Evolutionary conservation across 2,888 invertebrate genomes (phyloP), one percentile per base, ranked within the genome.

Genomic region (Dicranocentrus wangi): DNA sequence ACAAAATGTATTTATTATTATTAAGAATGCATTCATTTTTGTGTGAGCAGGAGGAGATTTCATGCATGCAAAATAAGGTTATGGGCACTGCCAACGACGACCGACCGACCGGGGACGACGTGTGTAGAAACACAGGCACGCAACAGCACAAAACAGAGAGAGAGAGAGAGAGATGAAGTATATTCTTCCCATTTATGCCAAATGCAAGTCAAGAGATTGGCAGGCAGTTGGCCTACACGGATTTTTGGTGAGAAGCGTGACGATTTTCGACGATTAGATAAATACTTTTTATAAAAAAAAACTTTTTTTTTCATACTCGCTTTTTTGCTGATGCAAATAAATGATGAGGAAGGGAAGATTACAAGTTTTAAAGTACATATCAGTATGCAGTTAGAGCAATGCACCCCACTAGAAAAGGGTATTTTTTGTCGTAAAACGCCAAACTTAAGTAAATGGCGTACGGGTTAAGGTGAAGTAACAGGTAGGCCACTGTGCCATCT

Each of bases 401-500:
- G 47, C 47, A 47, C 47, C 15, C 5, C 32, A 32, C 32, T 3
- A 32, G 32, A 32, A 3, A 10, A 10, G 5, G 3, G 32, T 32
- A 7, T 3, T 32, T 3, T 32, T 3, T 32, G 32, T 3, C 3
- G 32, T 32, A 32, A 32, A 32, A 32, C 10, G 32, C 32, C 32
- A 32, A 32, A 32, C 32, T 32, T 32, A 32, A 32, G 32, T 32
- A 32, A 32, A 32, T 10, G 32, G 32, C 10, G 28, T 58, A 21
- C 60, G 55, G 82, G 79, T 79, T 78, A 79, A 80, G 77, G 75
- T 71, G 79, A 79, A 83, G 72, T 76, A 81, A 81, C 75, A 76
- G 77, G 81, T 82, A 69, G 72, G 82, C 78, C 71, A 82, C 70
- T 65, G 47, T 69, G 71, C 71, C 71, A 42, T 68, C 32, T 55